Percentiles rank a stretch among this genome's conserved stretches.
phyloP scores from a whole-genome alignment of 2,888 invertebrate genomes.

The Hydrotaea diabolus region DNA sequence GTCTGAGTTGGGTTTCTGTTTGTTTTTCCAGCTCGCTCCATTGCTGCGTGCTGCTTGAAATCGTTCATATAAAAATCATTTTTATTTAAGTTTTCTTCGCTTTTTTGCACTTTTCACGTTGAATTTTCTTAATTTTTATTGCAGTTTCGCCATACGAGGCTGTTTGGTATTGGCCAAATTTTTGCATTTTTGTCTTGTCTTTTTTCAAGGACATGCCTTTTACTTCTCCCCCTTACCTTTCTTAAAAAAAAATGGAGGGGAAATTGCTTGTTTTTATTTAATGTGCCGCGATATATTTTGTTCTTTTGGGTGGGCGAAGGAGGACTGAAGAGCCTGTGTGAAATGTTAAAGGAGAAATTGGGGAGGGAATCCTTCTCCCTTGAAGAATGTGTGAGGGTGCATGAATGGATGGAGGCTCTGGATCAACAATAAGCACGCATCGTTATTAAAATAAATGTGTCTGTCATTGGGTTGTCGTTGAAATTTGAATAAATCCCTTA shows the following conservation, averaged over 20 bases:
- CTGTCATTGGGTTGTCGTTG: constrained; percentile 1
- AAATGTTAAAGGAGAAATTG: constrained; percentile 1
- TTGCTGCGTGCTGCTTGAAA: neutral
- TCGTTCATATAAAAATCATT: neutral
- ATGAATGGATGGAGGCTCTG: neutral
- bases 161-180: constrained; percentile 11
- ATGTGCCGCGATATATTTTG: neutral
- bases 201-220: constrained; percentile 3
- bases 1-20: neutral
- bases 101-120: neutral
- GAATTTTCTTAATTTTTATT: constrained; percentile 5
- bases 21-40: neutral
- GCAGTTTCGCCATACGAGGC: neutral
- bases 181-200: neutral
- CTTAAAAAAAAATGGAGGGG: neutral
- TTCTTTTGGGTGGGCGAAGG: neutral
- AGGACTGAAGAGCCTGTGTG: neutral
- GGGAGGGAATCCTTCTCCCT: neutral
- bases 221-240: neutral
- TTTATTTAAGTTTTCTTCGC: neutral
- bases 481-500: neutral
- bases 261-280: neutral
- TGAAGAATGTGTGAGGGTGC: too few species aligned
- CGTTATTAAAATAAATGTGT: constrained; percentile 10
- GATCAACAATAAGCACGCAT: neutral